Base-by-base conservation (phyloP, 2,888 invertebrate genomes). In the Nemoura dubitans region DNA sequence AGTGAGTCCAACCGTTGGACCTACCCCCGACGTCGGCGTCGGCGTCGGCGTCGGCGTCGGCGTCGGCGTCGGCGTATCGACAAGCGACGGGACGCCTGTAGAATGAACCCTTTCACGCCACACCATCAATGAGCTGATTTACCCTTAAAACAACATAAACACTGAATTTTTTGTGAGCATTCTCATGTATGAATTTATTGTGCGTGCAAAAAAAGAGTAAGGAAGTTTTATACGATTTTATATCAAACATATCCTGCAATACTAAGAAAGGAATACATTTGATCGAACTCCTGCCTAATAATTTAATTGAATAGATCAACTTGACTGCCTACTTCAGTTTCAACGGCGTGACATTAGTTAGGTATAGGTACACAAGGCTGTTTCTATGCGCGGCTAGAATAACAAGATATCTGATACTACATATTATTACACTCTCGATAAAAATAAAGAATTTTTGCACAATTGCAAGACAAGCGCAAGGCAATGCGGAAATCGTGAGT, bases 21-120 rank as follows among this genome's bases (percentile, higher is more conserved):
- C 26, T 26, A 78, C 78, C 26, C 78, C 78, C 78, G 59, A 21
- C 14, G 59, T 10, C 59, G 59, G 21, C 59, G 59, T 59, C 59
- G 59, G 59, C 59, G 59, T 21, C 59, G 59, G 59, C 59, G 59
- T 59, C 59, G 59, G 59, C 59, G 59, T 59, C 59, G 59, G 59
- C 59, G 10, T 7, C 59, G 59, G 10, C 59, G 59, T 7, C 59
- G 59, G 1, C 59, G 59, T 59, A 59, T 59, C 59, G 59, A 59
- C 59, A 59, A 59, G 59, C 59, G 59, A 1, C 2, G 10, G 59
- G 14, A 59, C 59, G 59, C 59, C 59, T 14, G 21, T 59, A 59
- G 59, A 7, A 59, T 21, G 59, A 59, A 59, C 59, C 59, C 14
- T 59, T 16, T 59, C 59, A 59, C 59, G 59, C 16, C 59, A 21